These are phyloP conservation scores for Galaxias olidus DNA, from an alignment of 2,797 vertebrate species.

Conservation along the genomic window DNA sequence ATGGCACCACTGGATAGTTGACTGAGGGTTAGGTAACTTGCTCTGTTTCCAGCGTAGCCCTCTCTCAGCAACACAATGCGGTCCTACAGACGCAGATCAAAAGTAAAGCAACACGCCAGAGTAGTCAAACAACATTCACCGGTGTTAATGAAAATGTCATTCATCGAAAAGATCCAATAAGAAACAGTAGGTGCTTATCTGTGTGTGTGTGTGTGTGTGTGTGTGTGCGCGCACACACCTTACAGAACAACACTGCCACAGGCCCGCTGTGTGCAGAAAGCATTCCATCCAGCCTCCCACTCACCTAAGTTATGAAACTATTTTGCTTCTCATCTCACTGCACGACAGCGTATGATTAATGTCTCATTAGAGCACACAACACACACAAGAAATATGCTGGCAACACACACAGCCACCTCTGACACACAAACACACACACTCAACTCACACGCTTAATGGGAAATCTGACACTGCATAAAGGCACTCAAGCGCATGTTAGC, in stretches of 20 bases:
- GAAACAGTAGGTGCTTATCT: no score
- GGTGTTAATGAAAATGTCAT: no score
- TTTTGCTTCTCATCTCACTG: slow-evolving; percentile 33
- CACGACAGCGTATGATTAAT: slow-evolving; percentile 46
- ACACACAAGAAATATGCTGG: slow-evolving; percentile 1
- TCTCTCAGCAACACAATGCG: no score
- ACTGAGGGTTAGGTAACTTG: background rate
- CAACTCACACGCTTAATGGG: slow-evolving; percentile 18
- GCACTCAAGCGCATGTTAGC: no score
- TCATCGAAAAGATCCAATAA: no score
- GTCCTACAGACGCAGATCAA: no score
- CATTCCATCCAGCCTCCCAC: slow-evolving; percentile 49
- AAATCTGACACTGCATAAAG: no score
- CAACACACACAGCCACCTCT: slow-evolving; percentile 16
- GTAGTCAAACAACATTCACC: no score
- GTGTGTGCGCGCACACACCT: no score
- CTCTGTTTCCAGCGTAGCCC: no score
- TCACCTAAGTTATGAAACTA: slow-evolving; percentile 43
- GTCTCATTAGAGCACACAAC: slow-evolving; percentile 35
- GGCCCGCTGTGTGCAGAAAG: slow-evolving; percentile 21
- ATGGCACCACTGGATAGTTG: slow-evolving; percentile 1
- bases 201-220: no score
- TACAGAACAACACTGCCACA: background rate
- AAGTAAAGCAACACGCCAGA: no score
- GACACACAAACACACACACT: slow-evolving; percentile 10